Evolutionary conservation across 2,113 vertebrate genomes (phyloP).

Genomic region (Clarias batrachus): DNA sequence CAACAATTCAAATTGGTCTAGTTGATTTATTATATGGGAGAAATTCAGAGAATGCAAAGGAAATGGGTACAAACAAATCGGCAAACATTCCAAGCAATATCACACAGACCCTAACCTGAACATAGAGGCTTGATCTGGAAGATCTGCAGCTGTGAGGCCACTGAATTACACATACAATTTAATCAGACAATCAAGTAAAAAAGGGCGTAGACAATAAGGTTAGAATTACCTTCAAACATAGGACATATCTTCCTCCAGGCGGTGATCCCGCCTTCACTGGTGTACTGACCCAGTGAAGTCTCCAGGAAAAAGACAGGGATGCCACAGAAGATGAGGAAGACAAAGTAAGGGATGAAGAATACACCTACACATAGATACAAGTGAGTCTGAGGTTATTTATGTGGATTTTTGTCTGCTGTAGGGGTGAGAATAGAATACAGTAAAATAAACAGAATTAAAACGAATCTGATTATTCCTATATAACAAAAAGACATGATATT

Average conservation of each 20-base stretch:
- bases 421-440: no score
- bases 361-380: conserved; percentile 71
- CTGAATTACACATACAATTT: not conserved
- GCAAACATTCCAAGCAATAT: not conserved
- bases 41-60: not conserved
- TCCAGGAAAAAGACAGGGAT: conserved; percentile 90
- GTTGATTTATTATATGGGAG: not conserved
- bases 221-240: conserved; percentile 81
- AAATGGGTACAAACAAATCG: not conserved
- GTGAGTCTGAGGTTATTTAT: not conserved
- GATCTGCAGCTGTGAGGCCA: not conserved
- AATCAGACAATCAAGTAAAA: not conserved
- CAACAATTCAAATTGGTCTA: not conserved
- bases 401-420: not conserved
- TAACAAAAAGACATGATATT: not conserved
- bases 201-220: not conserved
- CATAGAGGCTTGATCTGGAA: not conserved
- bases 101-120: not conserved
- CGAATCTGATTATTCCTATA: not conserved
- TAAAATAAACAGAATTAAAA: not conserved
- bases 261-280: conserved; percentile 84
- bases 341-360: conserved; percentile 90
- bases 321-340: conserved; percentile 86
- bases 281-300: conserved; percentile 88
- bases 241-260: conserved; percentile 95